Evolutionary conservation across 2,797 vertebrate species (phyloP), one percentile per base, ranked within the genome.

Genomic region (Macroramphosus scolopax): DNA sequence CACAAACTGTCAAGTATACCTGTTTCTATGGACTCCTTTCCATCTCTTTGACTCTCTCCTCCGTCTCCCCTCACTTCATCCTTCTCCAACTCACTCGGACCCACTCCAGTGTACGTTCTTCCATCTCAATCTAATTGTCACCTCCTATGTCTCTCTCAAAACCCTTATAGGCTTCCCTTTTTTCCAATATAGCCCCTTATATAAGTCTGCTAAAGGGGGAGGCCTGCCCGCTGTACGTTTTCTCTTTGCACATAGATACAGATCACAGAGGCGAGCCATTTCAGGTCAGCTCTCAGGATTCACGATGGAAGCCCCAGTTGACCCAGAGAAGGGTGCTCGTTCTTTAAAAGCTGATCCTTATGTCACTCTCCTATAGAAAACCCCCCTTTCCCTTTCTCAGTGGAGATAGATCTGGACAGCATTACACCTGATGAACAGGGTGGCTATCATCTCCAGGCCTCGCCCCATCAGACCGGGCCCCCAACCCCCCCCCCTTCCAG

Each of bases 1-100:
- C 34, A 62, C 74, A 80, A 83, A 87, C 82, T 85, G 73, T 85
- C 85, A 89, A 85, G 77, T 80, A 65, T 84, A 89, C 86, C 85
- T 88, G 77, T 81, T 87, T 84, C 75, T 79, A 70, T 80, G 64
- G 69, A 69, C 53, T 65, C 57, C 72, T 61, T 61, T 63, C 75
- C 61, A 53, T 78, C 74, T 72, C 68, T 78, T 78, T 80, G 77
- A 67, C 65, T 68, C 63, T 42, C 63, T 53, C 51, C 62, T 67
- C 63, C 55, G 31, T 79, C 73, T 67, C 64, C 64, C 38, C 36
- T 5, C 41, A 26, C 77, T 57, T 40, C 58, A 65, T 58, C 51
- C 38, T 71, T 78, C 64, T 67, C 75, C 58, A 44, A n/a, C n/a
- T n/a, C n/a, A 43, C 76, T 83, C 63, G 14, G 75, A 73, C 62